Base-by-base conservation (phyloP, 2,113 vertebrate genomes). In the Peromyscus leucopus region DNA sequence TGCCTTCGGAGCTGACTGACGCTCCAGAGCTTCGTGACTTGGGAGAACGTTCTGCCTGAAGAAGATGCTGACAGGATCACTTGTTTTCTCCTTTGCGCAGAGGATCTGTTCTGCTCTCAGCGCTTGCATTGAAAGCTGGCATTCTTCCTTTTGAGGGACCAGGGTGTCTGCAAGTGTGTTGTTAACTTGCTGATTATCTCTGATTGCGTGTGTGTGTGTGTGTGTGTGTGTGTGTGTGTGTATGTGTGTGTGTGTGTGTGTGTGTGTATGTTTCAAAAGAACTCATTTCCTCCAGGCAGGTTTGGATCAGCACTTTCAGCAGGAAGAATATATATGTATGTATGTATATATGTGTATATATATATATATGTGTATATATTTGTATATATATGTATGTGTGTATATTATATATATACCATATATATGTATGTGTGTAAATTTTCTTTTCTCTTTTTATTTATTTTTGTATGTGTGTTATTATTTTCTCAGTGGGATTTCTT, bases 261-360 rank as follows among this genome's bases (percentile, higher is more conserved):
- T 57, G 31, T 51, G 42, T 75, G 33, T n/a, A 22, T 97, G 89
- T 96, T 97, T 94, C 93, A 96, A 97, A 98, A 96, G 96, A 97
- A 96, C 92, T 97, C 96, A 97, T 98, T 97, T 98, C 97, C 97
- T 98, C 95, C 89, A 90, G 94, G 96, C 97, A 98, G 97, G 97
- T 98, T 96, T 97, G 90, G 94, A 96, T 98, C 98, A 98, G 96
- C 98, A 97, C 48, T 98, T 98, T 93, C 87, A 88, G 88, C 89
- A 90, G 95, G 82, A 96, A 96, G 90, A 95, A 63, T 79, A 4
- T 76, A 9, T 75, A 13, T 76, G 3, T 76, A 3, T 48, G 4
- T 46, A 28, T 46, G 5, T 26, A 6, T 26, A 28, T 15, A 28
- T 46, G 1, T 26, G 6, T 46, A 22, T 10, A 4, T 72, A 39